Conservation (phyloP, 2,113 vertebrate genomes). For the Scatophagus argus region DNA sequence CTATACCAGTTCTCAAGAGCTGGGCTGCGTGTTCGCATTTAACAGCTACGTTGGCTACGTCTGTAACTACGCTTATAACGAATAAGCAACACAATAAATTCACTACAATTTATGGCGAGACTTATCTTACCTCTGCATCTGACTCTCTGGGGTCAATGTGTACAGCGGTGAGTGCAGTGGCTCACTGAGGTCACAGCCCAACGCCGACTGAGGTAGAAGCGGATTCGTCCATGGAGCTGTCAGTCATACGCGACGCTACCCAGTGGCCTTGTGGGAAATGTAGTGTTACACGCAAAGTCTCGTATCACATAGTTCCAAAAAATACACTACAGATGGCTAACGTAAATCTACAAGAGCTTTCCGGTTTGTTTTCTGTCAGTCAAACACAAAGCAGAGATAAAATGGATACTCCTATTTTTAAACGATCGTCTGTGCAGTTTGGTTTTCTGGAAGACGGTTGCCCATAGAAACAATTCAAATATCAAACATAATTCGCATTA, state of each 20-base stretch:
- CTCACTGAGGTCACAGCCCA: slow-evolving; percentile 29
- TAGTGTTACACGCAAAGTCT: slow-evolving; percentile 45
- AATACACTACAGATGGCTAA: too few species aligned
- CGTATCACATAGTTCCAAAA: not conserved
- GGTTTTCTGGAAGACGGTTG: not conserved
- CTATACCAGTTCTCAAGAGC: slow-evolving; percentile 2
- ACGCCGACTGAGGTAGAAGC: not conserved
- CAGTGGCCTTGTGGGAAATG: slow-evolving; percentile 46
- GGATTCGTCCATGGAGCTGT: slow-evolving; percentile 25
- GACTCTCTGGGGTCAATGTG: slow-evolving; percentile 36
- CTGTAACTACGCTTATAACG: not conserved
- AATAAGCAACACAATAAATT: not conserved
- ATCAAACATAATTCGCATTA: not conserved
- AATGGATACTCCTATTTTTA: not conserved
- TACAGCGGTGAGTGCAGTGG: slow-evolving; percentile 7
- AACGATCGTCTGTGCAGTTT: not conserved
- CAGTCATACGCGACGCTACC: not conserved
- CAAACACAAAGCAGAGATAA: not conserved
- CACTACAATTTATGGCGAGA: not conserved
- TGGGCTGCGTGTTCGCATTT: not conserved
- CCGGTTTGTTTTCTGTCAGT: not conserved
- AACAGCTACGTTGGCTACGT: not conserved
- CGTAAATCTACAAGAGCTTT: not conserved
- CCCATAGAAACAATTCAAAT: slow-evolving; percentile 24
- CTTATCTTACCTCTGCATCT: slow-evolving; percentile 42